Evolutionary conservation across 2,888 invertebrate species (phyloP).

Genomic region (Neria commutata): DNA sequence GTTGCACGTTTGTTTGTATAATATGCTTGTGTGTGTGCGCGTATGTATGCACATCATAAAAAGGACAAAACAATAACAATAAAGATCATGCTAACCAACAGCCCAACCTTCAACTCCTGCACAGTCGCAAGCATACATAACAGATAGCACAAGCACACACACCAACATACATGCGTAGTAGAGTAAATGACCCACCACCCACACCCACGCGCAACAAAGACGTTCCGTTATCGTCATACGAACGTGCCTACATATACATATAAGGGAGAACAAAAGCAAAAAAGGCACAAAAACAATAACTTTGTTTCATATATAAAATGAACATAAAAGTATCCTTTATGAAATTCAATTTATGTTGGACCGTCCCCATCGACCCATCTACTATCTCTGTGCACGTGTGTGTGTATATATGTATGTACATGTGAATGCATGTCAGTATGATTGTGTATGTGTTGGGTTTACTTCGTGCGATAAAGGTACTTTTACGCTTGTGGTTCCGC

Average conservation of each 20-base stretch:
- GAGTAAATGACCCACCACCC: too few species aligned
- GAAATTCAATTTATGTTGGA: constrained; percentile 44
- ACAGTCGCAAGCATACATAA: constrained; percentile 19
- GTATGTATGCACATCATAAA: constrained; percentile 43
- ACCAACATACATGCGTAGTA: constrained; percentile 2
- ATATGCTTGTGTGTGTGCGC: constrained; percentile 32
- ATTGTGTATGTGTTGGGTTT: too few species aligned
- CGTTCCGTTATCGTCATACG: neutral
- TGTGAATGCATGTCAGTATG: too few species aligned
- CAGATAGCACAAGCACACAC: constrained; percentile 24
- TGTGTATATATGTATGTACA: too few species aligned
- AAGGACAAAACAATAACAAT: constrained; percentile 56
- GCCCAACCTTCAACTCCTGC: constrained; percentile 20
- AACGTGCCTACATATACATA: constrained; percentile 10
- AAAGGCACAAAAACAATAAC: constrained; percentile 4
- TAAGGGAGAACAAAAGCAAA: constrained; percentile 1
- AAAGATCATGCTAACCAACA: constrained; percentile 50
- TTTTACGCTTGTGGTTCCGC: too few species aligned
- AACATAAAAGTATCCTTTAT: constrained; percentile 45
- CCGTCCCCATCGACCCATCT: too few species aligned
- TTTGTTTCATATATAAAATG: constrained; percentile 33
- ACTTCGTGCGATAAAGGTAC: too few species aligned
- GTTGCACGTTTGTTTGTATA: constrained; percentile 29
- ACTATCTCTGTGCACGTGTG: too few species aligned
- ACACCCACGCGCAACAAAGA: neutral